A percentile compares a stretch with the other conserved stretches of the same genome.
Conservation (phyloP, 2,797 vertebrate genomes). For the Fringilla coelebs region DNA sequence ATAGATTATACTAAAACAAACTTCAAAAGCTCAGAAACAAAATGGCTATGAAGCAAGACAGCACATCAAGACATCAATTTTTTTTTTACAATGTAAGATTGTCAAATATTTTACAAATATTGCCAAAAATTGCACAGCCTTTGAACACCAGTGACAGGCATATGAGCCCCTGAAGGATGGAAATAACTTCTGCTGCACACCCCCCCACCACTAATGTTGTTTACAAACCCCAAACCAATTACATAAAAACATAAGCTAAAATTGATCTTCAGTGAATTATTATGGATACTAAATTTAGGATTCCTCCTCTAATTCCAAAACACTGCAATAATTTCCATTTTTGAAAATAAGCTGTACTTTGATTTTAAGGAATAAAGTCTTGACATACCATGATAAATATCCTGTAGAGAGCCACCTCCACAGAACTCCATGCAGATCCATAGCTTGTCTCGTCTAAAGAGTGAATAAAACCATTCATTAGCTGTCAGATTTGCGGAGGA, state of each 20-base stretch:
- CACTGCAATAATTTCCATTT: background rate
- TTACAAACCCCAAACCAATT: background rate
- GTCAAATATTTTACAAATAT: background rate
- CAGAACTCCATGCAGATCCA: conserved; percentile 99
- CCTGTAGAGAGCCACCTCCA: conserved; percentile 96
- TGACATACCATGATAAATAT: conserved; percentile 93
- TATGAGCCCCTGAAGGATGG: background rate
- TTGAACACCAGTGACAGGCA: background rate
- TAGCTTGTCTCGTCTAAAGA: conserved; percentile 93
- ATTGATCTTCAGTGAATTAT: background rate
- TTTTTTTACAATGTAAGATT: background rate
- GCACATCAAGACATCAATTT: background rate
- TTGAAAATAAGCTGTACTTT: background rate
- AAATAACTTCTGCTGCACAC: background rate
- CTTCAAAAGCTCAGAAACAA: background rate
- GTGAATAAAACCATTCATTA: conserved; percentile 47
- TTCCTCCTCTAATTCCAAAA: background rate
- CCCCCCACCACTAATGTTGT: background rate
- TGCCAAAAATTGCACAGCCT: background rate
- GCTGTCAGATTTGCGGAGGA: background rate
- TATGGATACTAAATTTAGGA: background rate
- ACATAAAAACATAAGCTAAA: background rate
- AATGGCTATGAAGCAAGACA: background rate
- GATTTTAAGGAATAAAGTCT: conserved; percentile 21
- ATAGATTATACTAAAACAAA: background rate